Conservation (phyloP, 2,797 vertebrate genomes). For the Pelobates cultripes region DNA sequence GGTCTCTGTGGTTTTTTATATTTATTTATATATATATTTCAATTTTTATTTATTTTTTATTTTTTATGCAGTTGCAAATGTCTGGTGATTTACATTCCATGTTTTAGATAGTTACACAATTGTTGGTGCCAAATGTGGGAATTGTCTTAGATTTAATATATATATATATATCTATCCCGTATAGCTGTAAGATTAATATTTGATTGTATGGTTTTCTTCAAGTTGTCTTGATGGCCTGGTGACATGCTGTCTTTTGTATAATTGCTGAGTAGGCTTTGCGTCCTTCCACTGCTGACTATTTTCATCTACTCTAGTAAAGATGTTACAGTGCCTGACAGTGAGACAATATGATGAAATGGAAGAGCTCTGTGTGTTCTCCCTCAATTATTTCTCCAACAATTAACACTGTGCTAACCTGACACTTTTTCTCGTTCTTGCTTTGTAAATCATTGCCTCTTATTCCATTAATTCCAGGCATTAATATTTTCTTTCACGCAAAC, state of each 20-base stretch:
- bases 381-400: constrained; percentile 84
- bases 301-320: constrained; percentile 79
- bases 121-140: background rate
- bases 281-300: background rate
- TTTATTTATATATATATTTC: too few species aligned
- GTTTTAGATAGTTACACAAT: too few species aligned
- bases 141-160: background rate
- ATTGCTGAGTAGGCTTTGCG: constrained; percentile 2
- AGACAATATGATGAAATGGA: constrained; percentile 68
- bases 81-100: too few species aligned
- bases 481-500: constrained; percentile 84
- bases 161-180: too few species aligned
- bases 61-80: too few species aligned
- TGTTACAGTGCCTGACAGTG: constrained; percentile 80
- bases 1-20: too few species aligned
- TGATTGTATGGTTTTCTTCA: constrained; percentile 14
- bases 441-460: constrained; percentile 73
- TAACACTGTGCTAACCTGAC: constrained; percentile 82
- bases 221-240: constrained; percentile 35
- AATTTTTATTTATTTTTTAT: too few species aligned
- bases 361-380: constrained; percentile 61
- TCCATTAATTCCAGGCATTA: constrained; percentile 87
- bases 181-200: background rate
- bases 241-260: constrained; percentile 37
- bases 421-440: constrained; percentile 80